Conservation (phyloP, 2,113 vertebrate genomes). For the Chlorocebus sabaeus region DNA sequence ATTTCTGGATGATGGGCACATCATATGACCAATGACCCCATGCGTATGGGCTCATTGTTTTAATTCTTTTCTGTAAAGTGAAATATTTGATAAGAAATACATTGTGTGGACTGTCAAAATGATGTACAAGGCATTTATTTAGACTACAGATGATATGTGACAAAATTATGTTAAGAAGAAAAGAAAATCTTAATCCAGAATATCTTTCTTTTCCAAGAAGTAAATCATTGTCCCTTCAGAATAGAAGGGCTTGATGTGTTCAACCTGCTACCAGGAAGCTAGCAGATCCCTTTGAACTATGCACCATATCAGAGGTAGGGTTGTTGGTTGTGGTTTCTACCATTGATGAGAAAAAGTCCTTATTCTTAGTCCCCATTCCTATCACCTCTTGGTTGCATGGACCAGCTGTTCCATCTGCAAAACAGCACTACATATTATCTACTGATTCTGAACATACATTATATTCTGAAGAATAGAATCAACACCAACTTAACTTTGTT, state of each 20-base stretch:
- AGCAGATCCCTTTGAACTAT: neutral
- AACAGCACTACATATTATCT: neutral
- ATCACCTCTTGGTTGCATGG: neutral
- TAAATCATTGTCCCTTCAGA: neutral
- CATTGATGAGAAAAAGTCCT: neutral
- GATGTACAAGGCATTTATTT: neutral
- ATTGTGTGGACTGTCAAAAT: neutral
- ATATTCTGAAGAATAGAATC: neutral
- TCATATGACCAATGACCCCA: neutral
- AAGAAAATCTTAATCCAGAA: slow-evolving; percentile 4
- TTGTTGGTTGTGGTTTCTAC: neutral
- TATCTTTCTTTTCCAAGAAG: neutral
- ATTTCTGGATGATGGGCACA: neutral
- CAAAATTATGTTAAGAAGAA: slow-evolving; percentile 10
- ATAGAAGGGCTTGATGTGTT: neutral
- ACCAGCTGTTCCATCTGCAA: neutral
- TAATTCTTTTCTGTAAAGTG: slow-evolving; percentile 2
- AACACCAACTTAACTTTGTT: neutral
- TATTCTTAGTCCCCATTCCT: neutral
- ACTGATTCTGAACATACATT: neutral
- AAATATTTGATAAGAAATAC: slow-evolving; percentile 8
- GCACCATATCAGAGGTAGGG: neutral
- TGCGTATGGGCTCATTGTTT: neutral
- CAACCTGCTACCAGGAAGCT: neutral
- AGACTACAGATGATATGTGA: neutral